A percentile compares a stretch with the other conserved stretches of the same genome.
These are phyloP conservation scores for Cheiracanthium punctorium DNA, from an alignment of 2,888 invertebrate species.

Conservation along the genomic window DNA sequence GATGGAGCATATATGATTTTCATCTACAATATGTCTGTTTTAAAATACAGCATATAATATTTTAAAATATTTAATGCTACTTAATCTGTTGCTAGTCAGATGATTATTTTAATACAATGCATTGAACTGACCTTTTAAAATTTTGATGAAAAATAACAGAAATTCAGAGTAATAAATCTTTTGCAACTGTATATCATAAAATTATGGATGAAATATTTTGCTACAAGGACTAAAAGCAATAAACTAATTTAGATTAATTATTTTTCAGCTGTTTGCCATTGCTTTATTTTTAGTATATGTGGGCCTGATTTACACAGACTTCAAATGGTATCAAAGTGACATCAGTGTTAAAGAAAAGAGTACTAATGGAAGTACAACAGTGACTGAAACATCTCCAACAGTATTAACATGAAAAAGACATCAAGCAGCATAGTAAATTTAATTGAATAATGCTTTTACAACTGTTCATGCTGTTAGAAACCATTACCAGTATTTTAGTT, in stretches of 20 bases:
- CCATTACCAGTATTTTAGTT: background rate
- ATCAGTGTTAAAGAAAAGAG: constrained; percentile 1
- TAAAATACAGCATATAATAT: too few relatives aligned
- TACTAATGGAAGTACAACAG: constrained; percentile 33
- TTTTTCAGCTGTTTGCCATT: constrained; percentile 50
- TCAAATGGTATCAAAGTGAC: constrained; percentile 20
- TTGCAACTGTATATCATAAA: too few relatives aligned
- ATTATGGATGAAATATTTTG: too few relatives aligned
- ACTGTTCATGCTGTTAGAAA: background rate
- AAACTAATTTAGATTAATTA: background rate
- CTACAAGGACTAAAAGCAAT: background rate
- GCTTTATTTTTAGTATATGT: constrained; percentile 29
- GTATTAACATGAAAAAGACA: constrained; percentile 36
- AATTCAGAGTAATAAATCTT: too few relatives aligned
- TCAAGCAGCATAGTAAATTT: background rate
- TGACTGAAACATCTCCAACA: constrained; percentile 62
- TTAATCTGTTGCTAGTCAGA: too few relatives aligned
- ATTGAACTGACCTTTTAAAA: too few relatives aligned
- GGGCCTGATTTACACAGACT: constrained; percentile 42
- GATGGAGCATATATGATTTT: too few relatives aligned
- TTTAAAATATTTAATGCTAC: too few relatives aligned
- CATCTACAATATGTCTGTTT: too few relatives aligned
- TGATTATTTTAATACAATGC: too few relatives aligned
- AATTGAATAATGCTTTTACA: background rate
- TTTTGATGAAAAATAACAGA: too few relatives aligned